Evolutionary conservation across 1,140 invertebrate species (phyloP).

Genomic region (Ectropis grisescens): DNA sequence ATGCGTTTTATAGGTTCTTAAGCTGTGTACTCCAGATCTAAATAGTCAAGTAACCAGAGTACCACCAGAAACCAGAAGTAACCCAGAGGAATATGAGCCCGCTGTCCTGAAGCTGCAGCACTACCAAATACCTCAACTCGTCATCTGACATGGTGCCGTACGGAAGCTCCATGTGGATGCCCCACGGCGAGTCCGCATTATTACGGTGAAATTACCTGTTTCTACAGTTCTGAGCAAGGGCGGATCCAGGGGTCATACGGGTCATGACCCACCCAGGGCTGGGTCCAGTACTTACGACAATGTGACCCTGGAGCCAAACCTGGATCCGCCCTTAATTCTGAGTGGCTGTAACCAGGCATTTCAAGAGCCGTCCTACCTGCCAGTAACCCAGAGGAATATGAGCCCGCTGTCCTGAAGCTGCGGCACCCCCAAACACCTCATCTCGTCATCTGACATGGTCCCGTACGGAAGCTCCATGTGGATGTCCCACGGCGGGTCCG

Average conservation of each 20-base stretch:
- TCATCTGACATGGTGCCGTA: constrained; percentile 99
- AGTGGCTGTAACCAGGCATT: too few relatives aligned
- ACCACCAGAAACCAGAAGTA: too few relatives aligned
- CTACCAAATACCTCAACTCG: constrained; percentile 96
- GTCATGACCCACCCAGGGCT: too few relatives aligned
- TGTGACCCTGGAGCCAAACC: too few relatives aligned
- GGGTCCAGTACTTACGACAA: too few relatives aligned
- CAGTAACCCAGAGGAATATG: constrained; percentile 98
- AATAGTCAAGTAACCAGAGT: too few relatives aligned
- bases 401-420: constrained; percentile 95
- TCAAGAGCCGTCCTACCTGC: too few relatives aligned
- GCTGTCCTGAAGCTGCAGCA: constrained; percentile 92
- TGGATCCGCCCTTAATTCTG: too few relatives aligned
- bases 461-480: constrained; percentile 99
- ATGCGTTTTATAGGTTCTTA: too few relatives aligned
- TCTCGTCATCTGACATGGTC: constrained; percentile 99
- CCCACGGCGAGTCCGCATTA: constrained; percentile 98
- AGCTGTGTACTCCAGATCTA: too few relatives aligned
- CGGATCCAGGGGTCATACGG: too few relatives aligned
- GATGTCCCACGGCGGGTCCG: constrained; percentile 98
- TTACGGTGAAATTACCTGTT: constrained; percentile 91
- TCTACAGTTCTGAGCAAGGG: neutral
- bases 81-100: constrained; percentile 98
- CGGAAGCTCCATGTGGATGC: constrained; percentile 98
- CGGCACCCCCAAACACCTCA: constrained; percentile 92